These are phyloP conservation scores for Ips typographus DNA, from an alignment of 1,140 invertebrate genomes.

Conservation along the genomic window DNA sequence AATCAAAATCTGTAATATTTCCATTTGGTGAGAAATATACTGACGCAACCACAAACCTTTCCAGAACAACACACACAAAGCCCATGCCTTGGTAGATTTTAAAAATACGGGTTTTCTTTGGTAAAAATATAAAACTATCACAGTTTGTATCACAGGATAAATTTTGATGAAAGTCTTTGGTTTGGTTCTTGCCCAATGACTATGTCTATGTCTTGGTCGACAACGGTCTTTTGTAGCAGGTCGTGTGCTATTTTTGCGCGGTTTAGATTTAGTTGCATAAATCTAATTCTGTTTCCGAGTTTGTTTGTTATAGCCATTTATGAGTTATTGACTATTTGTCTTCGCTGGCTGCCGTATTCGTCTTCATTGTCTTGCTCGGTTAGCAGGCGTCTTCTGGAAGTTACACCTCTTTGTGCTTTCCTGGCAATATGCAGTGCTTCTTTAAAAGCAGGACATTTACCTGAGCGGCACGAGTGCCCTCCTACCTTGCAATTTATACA, in stretches of 20 bases:
- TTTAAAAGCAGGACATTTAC: neutral
- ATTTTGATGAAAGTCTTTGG: neutral
- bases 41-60: neutral
- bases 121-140: neutral
- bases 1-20: neutral
- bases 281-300: neutral
- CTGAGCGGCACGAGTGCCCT: neutral
- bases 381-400: neutral
- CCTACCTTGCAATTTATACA: neutral
- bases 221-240: neutral
- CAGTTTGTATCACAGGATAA: neutral
- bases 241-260: neutral
- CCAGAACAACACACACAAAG: neutral
- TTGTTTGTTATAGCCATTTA: too few relatives aligned
- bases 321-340: too few relatives aligned
- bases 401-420: neutral
- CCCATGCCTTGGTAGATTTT: neutral
- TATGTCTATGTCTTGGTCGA: neutral
- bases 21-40: neutral
- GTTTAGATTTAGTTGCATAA: neutral
- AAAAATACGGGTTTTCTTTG: neutral
- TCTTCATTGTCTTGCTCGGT: too few relatives aligned
- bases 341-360: too few relatives aligned
- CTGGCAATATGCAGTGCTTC: neutral
- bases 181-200: neutral